A percentile compares a stretch with the other conserved stretches of the same genome.
These are phyloP conservation scores for Eulacestoma nigropectus DNA, from an alignment of 2,113 vertebrate species.

Conservation along the genomic window DNA sequence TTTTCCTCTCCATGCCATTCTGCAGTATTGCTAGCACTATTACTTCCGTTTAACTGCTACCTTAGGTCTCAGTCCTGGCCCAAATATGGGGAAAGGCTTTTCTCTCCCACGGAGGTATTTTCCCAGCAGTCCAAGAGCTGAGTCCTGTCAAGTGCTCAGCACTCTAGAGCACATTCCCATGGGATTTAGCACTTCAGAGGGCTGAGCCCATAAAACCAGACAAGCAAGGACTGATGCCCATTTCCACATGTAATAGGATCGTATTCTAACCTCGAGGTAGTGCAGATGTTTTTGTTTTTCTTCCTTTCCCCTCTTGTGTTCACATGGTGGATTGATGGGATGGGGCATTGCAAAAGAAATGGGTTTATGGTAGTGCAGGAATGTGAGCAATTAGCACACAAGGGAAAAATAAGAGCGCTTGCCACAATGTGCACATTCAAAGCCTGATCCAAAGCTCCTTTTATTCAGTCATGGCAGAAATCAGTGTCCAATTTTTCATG, in stretches of 20 bases:
- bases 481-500: neutral
- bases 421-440: conserved; percentile 15
- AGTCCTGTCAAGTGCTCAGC: neutral
- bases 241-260: conserved; percentile 47
- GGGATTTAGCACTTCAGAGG: conserved; percentile 52
- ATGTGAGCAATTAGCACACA: neutral
- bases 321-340: neutral
- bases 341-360: neutral
- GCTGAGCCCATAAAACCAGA: conserved; percentile 47
- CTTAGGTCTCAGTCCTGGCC: neutral
- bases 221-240: conserved; percentile 40
- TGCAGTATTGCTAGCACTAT: neutral
- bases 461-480: neutral
- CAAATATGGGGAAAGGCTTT: neutral
- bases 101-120: neutral
- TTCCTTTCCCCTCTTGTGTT: conserved; percentile 8
- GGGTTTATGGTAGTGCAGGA: conserved; percentile 22
- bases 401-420: conserved; percentile 9
- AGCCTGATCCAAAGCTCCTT: neutral
- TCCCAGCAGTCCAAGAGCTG: neutral
- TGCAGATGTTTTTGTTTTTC: conserved; percentile 36
- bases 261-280: conserved; percentile 35
- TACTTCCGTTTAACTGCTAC: neutral
- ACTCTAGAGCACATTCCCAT: conserved; percentile 7
- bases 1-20: neutral